Base-by-base conservation (phyloP, 1,140 invertebrate genomes). In the Neelides sp. region DNA sequence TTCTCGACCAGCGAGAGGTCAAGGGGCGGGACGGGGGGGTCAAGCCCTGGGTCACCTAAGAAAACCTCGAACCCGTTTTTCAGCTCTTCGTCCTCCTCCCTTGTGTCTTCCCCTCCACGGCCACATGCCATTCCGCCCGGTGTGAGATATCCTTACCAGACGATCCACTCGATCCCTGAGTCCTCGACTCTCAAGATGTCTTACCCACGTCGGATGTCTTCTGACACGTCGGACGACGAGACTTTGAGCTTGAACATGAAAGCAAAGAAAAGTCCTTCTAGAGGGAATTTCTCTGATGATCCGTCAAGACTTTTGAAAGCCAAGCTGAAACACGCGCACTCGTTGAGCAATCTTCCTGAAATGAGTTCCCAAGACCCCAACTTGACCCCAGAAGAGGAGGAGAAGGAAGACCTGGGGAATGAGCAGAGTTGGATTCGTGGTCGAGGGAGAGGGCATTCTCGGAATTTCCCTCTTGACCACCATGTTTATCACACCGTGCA, bases 261-360 rank as follows among this genome's bases (percentile, higher is more conserved):
- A 8, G n/a, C 7, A 8, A 32, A 32, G 7, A 32, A 32, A 8
- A 32, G 28, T 32, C 28, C 28, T 32, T 8, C 7, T 32, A 22
- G 47, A 23, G 26, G 20, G 12, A 8, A 8, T 23, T 20, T 47
- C 8, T 28, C 20, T 30, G 57, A 59, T 44, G 54, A 59, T 28
- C 57, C 57, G 1, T 41, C 42, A 24, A 10, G 47, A 2, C 28
- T 59, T 13, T 43, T 59, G 0, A 59, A 55, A 34, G 54, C 57
- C 15, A 55, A 55, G 19, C 17, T 55, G 27, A 55, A 51, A 27
- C 57, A 59, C 17, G 54, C 53, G 4, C 57, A 59, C 17, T 59
- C 57, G 3, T 22, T 59, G 13, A 48, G 36, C 10, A 58, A 58
- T 45, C 28, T 58, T 2, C 52, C 48, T 2, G 56, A 54, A 46